Percentiles rank a stretch among this genome's conserved stretches.
Conservation (phyloP, 2,888 invertebrate genomes). For the Euphydryas editha region DNA sequence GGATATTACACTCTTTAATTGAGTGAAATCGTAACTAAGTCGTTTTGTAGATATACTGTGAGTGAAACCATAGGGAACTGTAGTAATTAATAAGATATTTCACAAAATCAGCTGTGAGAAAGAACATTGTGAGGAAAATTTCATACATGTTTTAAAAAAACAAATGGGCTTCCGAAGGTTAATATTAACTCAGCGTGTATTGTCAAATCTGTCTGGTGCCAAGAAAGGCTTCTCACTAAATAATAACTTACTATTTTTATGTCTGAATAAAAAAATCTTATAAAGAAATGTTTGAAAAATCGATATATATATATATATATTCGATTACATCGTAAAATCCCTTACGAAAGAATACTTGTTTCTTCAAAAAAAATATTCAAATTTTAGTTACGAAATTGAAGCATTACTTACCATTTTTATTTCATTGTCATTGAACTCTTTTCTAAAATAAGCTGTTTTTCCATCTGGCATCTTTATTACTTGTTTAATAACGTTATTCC, state of each 20-base stretch:
- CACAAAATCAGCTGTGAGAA: too few species aligned
- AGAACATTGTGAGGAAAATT: too few species aligned
- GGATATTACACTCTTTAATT: too few species aligned
- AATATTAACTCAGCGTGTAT: neutral
- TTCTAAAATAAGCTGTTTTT: slow-evolving; percentile 55
- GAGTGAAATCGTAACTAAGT: too few species aligned
- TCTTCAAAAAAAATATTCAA: slow-evolving; percentile 5
- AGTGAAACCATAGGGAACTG: too few species aligned
- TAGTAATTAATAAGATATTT: too few species aligned
- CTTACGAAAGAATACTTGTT: neutral
- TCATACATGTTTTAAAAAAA: too few species aligned
- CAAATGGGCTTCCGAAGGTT: neutral
- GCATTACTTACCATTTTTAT: slow-evolving; percentile 61
- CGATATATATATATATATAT: neutral
- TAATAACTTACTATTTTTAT: neutral
- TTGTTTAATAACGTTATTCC: slow-evolving; percentile 64
- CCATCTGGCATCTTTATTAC: slow-evolving; percentile 58
- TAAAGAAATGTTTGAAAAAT: neutral
- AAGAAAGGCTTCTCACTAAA: neutral
- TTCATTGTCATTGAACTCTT: slow-evolving; percentile 61
- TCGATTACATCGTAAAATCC: neutral
- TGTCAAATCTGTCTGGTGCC: neutral
- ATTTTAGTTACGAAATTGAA: neutral
- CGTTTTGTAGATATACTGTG: too few species aligned
- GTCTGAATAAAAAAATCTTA: neutral